A percentile compares a stretch with the other conserved stretches of the same genome.
Evolutionary conservation across 1,140 invertebrate species (phyloP).

Genomic region (Lasaia peninsularis): DNA sequence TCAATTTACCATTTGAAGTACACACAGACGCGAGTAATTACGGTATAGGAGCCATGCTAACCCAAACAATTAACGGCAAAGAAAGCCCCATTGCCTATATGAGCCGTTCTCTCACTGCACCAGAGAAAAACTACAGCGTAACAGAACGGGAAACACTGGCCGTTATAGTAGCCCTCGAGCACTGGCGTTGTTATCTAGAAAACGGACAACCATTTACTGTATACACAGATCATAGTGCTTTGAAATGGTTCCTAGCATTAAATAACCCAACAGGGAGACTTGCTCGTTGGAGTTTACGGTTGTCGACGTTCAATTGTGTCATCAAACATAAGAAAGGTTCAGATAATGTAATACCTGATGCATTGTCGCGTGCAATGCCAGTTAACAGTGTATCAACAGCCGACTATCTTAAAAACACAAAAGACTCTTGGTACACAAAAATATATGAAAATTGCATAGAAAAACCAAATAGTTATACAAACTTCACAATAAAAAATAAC

Average conservation of each 20-base stretch:
- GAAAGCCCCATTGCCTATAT: slow-evolving; percentile 35
- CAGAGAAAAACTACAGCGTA: slow-evolving; percentile 32
- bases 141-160: slow-evolving; percentile 33
- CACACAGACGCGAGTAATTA: slow-evolving; percentile 31
- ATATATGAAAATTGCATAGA: slow-evolving; percentile 28
- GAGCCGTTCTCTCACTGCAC: slow-evolving; percentile 23
- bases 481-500: slow-evolving; percentile 25
- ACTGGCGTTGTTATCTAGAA: slow-evolving; percentile 33
- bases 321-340: slow-evolving; percentile 41
- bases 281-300: slow-evolving; percentile 39
- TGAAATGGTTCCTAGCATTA: slow-evolving; percentile 43
- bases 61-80: slow-evolving; percentile 25
- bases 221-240: slow-evolving; percentile 31
- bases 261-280: slow-evolving; percentile 41
- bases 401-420: background rate
- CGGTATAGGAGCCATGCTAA: slow-evolving; percentile 28
- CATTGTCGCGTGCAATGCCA: slow-evolving; percentile 26
- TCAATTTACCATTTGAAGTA: slow-evolving; percentile 24
- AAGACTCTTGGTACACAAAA: slow-evolving; percentile 29
- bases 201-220: slow-evolving; percentile 29
- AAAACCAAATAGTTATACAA: slow-evolving; percentile 8
- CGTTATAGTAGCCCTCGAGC: too few species aligned
- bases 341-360: slow-evolving; percentile 42
- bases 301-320: slow-evolving; percentile 38
- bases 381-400: slow-evolving; percentile 1